Evolutionary conservation across 2,113 vertebrate genomes (phyloP), one percentile per base, ranked within the genome.

Genomic region (Hepsetus odoe): DNA sequence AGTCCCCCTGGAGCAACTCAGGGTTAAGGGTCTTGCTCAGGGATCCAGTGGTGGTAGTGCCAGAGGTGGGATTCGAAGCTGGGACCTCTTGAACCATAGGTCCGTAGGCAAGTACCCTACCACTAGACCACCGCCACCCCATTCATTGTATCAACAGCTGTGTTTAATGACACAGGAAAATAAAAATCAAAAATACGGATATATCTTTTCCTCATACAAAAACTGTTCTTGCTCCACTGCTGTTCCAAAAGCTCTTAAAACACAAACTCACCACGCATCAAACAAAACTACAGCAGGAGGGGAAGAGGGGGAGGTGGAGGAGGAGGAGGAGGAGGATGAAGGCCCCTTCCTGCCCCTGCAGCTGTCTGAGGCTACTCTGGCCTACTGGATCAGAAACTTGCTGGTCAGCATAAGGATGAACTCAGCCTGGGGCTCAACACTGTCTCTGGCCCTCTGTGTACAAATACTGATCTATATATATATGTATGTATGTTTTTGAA

Each of bases 321-420:
- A n/a, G n/a, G n/a, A n/a, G n/a, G n/a, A 72, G 35, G 58, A 33
- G 71, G 51, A 44, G 55, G 53, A 32, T 55, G 61, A 81, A 77
- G 74, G 38, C 12, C 24, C 30, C 62, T 80, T 86, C 76, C 82
- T 86, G 69, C 65, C 61, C 40, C 42, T n/a, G 40, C 84, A 83
- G 79, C 76, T 83, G 79, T 46, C 40, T 76, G 65, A 33, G 30
- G 59, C 66, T 79, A 71, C 46, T 78, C 72, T 68, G 74, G 72
- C 51, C 51, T 62, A 9, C 53, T 33, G 40, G 61, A 53, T 68
- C 18, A 65, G 49, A 78, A 38, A 33, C 22, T 16, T 18, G 1
- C 22, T 18, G 58, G 35, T 59, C 62, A 24, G 44, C 56, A 8
- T 40, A 6, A 82, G 42, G 66, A 18, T 51, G 2, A 72, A 33